A percentile compares a stretch with the other conserved stretches of the same genome.
phyloP scores from a whole-genome alignment of 2,888 invertebrate genomes.

The Spilosoma lubricipeda region DNA sequence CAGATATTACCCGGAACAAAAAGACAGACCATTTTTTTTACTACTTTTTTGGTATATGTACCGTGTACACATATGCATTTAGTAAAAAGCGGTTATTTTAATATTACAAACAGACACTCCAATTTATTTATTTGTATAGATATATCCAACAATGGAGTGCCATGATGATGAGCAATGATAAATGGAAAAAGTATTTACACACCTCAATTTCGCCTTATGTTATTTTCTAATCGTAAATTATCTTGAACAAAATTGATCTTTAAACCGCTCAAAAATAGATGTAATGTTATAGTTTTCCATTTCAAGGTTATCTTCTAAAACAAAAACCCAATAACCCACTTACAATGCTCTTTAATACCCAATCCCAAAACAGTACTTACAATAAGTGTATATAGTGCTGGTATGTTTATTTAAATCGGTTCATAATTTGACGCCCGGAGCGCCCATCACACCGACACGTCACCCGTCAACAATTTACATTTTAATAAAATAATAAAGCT shows the following conservation, averaged over 20 bases:
- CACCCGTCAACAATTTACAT: slow-evolving; percentile 70
- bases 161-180: no score
- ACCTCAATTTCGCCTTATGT: no score
- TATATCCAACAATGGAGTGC: no score
- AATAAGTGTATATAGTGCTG: slow-evolving; percentile 24
- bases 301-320: not conserved
- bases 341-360: not conserved
- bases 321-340: not conserved
- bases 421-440: slow-evolving; percentile 45
- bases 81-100: no score
- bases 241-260: not conserved
- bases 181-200: no score
- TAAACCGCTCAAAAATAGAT: not conserved
- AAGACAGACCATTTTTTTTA: no score
- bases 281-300: not conserved
- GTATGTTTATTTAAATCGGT: slow-evolving; percentile 22
- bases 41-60: no score
- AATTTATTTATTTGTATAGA: no score
- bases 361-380: slow-evolving; percentile 8
- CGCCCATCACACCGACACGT: slow-evolving; percentile 52
- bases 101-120: no score
- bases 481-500: slow-evolving; percentile 67
- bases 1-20: no score
- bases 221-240: not conserved
- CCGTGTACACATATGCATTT: no score